Evolutionary conservation across 2,113 vertebrate genomes (phyloP).

Genomic region (Australoheros scitulus): DNA sequence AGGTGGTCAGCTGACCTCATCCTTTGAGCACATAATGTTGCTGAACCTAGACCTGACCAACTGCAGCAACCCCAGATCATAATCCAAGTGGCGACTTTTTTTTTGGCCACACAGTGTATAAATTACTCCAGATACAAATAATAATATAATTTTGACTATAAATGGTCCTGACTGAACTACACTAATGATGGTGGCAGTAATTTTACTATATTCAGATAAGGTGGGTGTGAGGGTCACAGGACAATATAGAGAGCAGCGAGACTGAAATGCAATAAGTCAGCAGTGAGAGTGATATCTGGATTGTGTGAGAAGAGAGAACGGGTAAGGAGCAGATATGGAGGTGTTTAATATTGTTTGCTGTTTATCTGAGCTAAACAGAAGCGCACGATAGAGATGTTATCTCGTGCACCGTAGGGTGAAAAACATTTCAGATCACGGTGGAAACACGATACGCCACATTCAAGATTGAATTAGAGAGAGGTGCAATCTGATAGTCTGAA

Average conservation of each 20-base stretch:
- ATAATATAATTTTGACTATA: not conserved
- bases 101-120: not conserved
- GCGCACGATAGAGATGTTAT: slow-evolving; percentile 67
- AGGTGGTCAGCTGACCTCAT: no score
- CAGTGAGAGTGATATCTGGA: slow-evolving; percentile 18
- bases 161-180: not conserved
- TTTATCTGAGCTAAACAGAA: slow-evolving; percentile 70
- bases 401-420: slow-evolving; percentile 26
- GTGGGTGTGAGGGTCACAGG: not conserved
- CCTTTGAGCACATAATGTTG: no score
- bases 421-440: slow-evolving; percentile 57
- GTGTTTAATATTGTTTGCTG: slow-evolving; percentile 71
- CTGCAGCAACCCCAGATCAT: no score
- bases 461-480: slow-evolving; percentile 68
- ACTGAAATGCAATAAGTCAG: slow-evolving; percentile 53
- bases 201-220: not conserved
- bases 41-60: no score
- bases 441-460: slow-evolving; percentile 53
- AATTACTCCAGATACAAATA: not conserved
- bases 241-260: slow-evolving; percentile 1
- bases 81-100: no score
- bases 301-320: slow-evolving; percentile 16
- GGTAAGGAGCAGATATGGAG: slow-evolving; percentile 42
- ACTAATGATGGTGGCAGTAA: not conserved
- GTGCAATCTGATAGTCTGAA: slow-evolving; percentile 54